Evolutionary conservation across 2,113 vertebrate genomes (phyloP).

Genomic region (Poeciliopsis occidentalis): DNA sequence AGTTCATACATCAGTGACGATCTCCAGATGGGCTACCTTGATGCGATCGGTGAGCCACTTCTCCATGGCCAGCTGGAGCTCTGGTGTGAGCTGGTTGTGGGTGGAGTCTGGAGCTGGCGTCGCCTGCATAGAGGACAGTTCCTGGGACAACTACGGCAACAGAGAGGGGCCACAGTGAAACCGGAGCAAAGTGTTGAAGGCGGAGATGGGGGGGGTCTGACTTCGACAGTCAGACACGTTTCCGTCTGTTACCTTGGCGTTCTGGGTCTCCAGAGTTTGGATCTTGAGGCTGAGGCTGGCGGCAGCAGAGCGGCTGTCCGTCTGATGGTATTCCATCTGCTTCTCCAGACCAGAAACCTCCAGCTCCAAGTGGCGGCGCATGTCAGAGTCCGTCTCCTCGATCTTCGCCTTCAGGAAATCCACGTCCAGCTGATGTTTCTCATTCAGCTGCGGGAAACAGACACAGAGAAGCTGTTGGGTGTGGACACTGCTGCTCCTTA

Average conservation of each 20-base stretch:
- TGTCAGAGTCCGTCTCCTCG: not conserved
- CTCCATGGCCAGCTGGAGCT: slow-evolving; percentile 71
- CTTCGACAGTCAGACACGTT: no score
- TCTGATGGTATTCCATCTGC: slow-evolving; percentile 43
- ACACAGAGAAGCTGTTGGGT: not conserved
- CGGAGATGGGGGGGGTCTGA: no score
- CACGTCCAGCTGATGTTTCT: slow-evolving; percentile 49
- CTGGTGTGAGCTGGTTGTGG: slow-evolving; percentile 60
- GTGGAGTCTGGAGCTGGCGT: not conserved
- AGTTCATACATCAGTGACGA: not conserved
- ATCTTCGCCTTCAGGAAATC: slow-evolving; percentile 38
- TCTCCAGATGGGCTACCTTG: slow-evolving; percentile 30
- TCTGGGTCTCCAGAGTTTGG: slow-evolving; percentile 54
- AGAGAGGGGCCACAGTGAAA: not conserved
- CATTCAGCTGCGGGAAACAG: slow-evolving; percentile 45
- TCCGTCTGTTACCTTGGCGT: slow-evolving; percentile 53
- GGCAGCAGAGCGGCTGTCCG: slow-evolving; percentile 14
- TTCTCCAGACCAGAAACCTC: slow-evolving; percentile 34
- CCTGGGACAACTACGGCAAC: slow-evolving; percentile 54
- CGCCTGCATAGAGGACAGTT: slow-evolving; percentile 47
- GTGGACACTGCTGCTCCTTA: no score
- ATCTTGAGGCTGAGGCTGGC: slow-evolving; percentile 47
- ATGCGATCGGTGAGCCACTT: slow-evolving; percentile 63
- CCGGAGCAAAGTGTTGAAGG: not conserved
- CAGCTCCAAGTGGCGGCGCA: slow-evolving; percentile 41